A percentile compares a stretch with the other conserved stretches of the same genome.
Evolutionary conservation across 2,888 invertebrate species (phyloP).

Genomic region (Drosophila maculinotata): DNA sequence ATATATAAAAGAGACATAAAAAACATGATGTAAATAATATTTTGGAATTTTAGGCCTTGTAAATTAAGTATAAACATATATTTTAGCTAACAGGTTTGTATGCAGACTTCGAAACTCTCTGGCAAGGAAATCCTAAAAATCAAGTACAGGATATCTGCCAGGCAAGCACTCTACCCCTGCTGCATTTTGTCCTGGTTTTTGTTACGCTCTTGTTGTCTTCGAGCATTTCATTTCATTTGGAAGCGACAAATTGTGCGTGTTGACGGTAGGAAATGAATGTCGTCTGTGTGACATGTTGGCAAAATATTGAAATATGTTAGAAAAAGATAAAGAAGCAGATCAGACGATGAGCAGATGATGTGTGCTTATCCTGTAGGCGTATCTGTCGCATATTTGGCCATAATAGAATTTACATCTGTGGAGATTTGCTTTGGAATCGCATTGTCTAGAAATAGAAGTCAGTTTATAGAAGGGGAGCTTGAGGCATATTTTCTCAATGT

Average conservation of each 20-base stretch:
- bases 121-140: fast-evolving
- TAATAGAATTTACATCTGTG: conserved; percentile 26
- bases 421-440: conserved; percentile 8
- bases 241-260: conserved; percentile 79
- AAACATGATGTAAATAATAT: too few relatives aligned
- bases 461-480: background rate
- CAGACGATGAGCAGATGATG: conserved; percentile 31
- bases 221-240: conserved; percentile 68
- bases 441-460: conserved; percentile 19
- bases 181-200: conserved; percentile 9
- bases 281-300: conserved; percentile 71
- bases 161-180: background rate
- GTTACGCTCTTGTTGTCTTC: conserved; percentile 38
- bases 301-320: conserved; percentile 72
- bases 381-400: conserved; percentile 30
- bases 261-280: conserved; percentile 77
- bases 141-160: background rate
- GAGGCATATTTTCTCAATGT: background rate
- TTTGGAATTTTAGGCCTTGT: too few relatives aligned
- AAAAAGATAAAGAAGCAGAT: conserved; percentile 1
- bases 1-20: background rate
- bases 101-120: too few relatives aligned
- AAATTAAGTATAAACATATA: too few relatives aligned
- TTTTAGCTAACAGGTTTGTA: too few relatives aligned
- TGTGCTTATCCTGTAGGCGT: conserved; percentile 48